Base-by-base conservation (phyloP, 2,113 vertebrate genomes). In the Rhynchomys soricoides region DNA sequence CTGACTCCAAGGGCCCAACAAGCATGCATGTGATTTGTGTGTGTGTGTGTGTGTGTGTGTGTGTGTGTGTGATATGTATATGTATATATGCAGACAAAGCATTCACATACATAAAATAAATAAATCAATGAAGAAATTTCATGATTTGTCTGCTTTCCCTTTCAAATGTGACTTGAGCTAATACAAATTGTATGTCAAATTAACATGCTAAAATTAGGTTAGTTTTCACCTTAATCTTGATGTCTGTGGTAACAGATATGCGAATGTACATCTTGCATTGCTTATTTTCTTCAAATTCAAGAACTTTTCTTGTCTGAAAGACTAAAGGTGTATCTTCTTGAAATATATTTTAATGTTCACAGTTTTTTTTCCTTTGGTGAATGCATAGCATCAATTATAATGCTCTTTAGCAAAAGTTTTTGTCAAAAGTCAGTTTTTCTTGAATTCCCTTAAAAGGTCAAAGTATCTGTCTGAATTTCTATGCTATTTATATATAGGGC, bases 261-360 rank as follows among this genome's bases (percentile, higher is more conserved):
- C 26, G 55, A 37, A 77, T 34, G 70, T 24, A 45, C 59, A 79
- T 79, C 26, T 70, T 89, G 45, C 6, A 73, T 34, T 62, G 4
- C 1, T 31, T 83, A 45, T 55, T 83, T 19, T 89, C 90, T 71
- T 55, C 71, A 90, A 92, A 89, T 86, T 16, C 7, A 94, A 55
- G 1, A 90, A 89, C 4, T 77, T 55, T 89, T 89, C 4, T 55
- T 11, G 52, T 43, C 37, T 78, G 31, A n/a, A 24, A 82, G 11
- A 91, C 1, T 64, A 8, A 97, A 52, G 29, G 52, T 43, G 50
- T 85, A 89, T 95, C 11, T 90, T 89, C 59, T 71, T 1, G 70
- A 88, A 91, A 24, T 62, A 70, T 9, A 75, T 37, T 29, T 96
- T 93, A 74, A 77, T 85, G 89, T 93, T 86, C 16, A 89, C 22